Evolutionary conservation across 1,140 invertebrate species (phyloP).

Genomic region (Brachionus plicatilis): DNA sequence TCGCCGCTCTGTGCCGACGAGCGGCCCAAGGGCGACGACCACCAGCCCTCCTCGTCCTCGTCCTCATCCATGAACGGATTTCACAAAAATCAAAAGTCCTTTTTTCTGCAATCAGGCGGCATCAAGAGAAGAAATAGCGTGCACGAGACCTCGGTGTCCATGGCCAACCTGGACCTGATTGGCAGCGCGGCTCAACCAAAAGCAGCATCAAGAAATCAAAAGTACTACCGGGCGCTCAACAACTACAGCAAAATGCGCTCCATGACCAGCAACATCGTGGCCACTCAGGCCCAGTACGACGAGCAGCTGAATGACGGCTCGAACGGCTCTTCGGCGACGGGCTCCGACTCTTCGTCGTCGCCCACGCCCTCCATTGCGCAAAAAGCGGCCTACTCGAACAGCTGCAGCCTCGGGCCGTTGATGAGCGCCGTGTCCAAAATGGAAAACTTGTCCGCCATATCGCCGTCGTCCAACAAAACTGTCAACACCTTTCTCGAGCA

Average conservation of each 20-base stretch:
- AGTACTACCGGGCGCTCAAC: background rate
- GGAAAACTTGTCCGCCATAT: background rate
- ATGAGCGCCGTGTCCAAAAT: constrained; percentile 38
- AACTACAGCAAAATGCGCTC: constrained; percentile 30
- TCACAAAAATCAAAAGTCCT: constrained; percentile 7
- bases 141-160: constrained; percentile 10
- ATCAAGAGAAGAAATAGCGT: background rate
- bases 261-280: constrained; percentile 11
- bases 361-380: constrained; percentile 19
- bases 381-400: background rate
- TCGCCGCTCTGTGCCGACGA: background rate
- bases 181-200: background rate
- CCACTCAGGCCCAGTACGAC: background rate
- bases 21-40: background rate
- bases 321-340: constrained; percentile 16
- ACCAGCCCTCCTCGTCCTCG: background rate
- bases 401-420: background rate
- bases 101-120: background rate
- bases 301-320: background rate
- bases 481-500: background rate
- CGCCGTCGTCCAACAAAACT: constrained; percentile 10
- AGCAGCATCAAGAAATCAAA: background rate
- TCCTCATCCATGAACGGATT: background rate
- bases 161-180: constrained; percentile 16
- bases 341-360: constrained; percentile 28